Percentiles rank a stretch among this genome's conserved stretches.
Conservation (phyloP, 2,888 invertebrate genomes). For the Pachydiplax longipennis region DNA sequence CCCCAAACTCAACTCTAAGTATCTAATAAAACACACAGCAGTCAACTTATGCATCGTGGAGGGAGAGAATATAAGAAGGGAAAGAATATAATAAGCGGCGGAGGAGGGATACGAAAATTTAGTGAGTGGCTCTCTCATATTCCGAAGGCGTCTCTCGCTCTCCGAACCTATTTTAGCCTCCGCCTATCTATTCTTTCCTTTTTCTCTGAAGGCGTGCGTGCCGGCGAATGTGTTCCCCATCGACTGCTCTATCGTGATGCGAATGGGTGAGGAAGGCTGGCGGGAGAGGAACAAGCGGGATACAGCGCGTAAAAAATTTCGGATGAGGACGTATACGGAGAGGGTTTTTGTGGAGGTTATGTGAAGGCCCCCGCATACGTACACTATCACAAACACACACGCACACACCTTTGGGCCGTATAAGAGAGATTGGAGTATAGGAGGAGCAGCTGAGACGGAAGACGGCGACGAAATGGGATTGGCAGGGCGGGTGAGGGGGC, state of each 20-base stretch:
- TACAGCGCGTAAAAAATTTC: constrained; percentile 13
- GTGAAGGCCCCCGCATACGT: neutral
- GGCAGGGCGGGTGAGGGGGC: neutral
- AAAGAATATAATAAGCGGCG: neutral
- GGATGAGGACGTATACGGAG: neutral
- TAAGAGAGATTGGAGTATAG: constrained; percentile 38
- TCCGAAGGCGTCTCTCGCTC: neutral
- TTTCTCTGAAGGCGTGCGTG: neutral
- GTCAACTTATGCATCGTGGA: neutral
- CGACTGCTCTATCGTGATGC: neutral
- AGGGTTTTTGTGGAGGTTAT: neutral
- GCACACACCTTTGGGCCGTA: neutral
- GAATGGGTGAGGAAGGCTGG: neutral
- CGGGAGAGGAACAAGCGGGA: neutral
- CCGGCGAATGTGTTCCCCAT: neutral
- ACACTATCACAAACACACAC: neutral
- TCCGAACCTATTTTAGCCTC: neutral
- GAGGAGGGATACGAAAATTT: neutral
- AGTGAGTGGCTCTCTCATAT: constrained; percentile 20
- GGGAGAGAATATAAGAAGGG: neutral
- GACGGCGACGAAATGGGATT: constrained; percentile 33
- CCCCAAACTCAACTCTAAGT: no score
- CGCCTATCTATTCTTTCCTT: neutral
- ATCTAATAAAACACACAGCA: no score
- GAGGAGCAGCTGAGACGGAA: constrained; percentile 21